Conservation (phyloP, 2,888 invertebrate species). For the Spialia ferax region DNA sequence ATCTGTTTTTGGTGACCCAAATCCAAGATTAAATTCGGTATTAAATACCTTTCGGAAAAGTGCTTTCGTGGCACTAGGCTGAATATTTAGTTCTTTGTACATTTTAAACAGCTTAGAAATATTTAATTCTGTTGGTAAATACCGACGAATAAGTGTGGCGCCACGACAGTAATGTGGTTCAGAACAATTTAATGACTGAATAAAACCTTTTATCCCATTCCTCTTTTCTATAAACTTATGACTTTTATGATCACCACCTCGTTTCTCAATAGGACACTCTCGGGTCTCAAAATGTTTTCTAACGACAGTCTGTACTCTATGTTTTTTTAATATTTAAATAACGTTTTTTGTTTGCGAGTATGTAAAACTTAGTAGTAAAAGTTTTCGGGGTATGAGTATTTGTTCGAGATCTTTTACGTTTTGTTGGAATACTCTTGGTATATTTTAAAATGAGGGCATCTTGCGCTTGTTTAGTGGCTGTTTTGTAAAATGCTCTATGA, state of each 20-base stretch:
- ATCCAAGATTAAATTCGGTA: conserved; percentile 17
- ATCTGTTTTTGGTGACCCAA: conserved; percentile 6
- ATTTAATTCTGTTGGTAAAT: not conserved
- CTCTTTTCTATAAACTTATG: not conserved
- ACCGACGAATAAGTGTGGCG: not conserved
- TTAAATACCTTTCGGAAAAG: conserved; percentile 23
- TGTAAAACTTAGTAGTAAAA: not conserved
- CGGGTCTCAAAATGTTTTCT: not conserved
- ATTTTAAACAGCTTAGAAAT: not conserved
- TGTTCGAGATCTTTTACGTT: not conserved
- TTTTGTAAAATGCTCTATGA: not conserved
- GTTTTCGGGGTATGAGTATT: not conserved
- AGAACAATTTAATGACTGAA: not conserved
- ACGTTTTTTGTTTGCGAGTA: not conserved
- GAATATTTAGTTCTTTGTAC: not conserved
- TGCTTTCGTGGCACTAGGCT: conserved; percentile 7
- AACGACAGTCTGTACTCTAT: not conserved
- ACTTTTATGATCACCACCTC: not conserved
- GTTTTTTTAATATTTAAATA: not conserved
- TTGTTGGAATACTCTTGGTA: not conserved
- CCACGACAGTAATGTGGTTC: not conserved
- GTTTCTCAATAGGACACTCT: not conserved
- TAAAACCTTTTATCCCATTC: not conserved
- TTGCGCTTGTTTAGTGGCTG: not conserved
- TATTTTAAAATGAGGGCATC: not conserved